Evolutionary conservation across 2,888 invertebrate genomes (phyloP).

Genomic region (Microdon myrmicae): DNA sequence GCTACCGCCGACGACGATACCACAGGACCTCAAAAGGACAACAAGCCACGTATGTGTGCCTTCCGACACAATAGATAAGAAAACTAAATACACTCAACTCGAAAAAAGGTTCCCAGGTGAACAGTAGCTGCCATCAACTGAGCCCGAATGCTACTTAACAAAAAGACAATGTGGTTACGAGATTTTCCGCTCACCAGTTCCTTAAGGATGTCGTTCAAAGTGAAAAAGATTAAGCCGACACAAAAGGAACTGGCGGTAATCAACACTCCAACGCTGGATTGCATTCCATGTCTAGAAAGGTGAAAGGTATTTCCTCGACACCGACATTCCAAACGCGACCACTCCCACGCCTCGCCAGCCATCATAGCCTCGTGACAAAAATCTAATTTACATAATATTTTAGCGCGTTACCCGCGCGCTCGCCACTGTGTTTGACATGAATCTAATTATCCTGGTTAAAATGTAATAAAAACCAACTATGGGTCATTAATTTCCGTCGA

Average conservation of each 20-base stretch:
- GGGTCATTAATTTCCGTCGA: constrained; percentile 65
- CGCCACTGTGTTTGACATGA: constrained; percentile 44
- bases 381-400: constrained; percentile 51
- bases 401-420: constrained; percentile 30
- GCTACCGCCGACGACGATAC: background rate
- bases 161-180: constrained; percentile 40
- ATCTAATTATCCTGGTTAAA: constrained; percentile 65
- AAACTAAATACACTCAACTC: constrained; percentile 21
- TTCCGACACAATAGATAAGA: constrained; percentile 37
- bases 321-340: constrained; percentile 17
- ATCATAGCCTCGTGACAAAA: constrained; percentile 41
- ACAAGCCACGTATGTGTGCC: constrained; percentile 29
- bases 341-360: constrained; percentile 18
- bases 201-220: constrained; percentile 18
- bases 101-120: constrained; percentile 10
- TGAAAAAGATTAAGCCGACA: too few species aligned
- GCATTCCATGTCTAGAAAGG: constrained; percentile 12
- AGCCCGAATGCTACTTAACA: constrained; percentile 16
- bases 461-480: constrained; percentile 67
- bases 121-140: constrained; percentile 43
- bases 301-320: constrained; percentile 21
- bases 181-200: constrained; percentile 29
- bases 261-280: constrained; percentile 33
- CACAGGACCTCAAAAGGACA: constrained; percentile 38
- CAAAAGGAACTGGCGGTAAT: constrained; percentile 27